These are phyloP conservation scores for Drosophila affinis DNA, from an alignment of 2,888 invertebrate genomes.

Conservation along the genomic window DNA sequence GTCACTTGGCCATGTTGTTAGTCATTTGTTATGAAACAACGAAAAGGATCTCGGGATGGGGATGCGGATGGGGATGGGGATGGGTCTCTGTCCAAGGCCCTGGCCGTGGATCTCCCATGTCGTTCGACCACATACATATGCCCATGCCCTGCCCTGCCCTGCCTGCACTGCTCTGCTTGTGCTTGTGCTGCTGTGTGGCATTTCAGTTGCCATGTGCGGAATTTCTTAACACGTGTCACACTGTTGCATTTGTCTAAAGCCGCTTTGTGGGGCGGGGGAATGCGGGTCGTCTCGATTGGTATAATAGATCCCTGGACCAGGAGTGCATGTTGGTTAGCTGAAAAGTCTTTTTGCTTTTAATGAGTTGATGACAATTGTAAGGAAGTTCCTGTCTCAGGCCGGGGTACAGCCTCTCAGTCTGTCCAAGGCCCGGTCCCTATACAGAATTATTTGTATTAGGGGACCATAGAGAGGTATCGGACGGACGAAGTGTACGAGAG, in stretches of 20 bases:
- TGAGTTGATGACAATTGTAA: constrained; percentile 6
- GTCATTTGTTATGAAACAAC: constrained; percentile 76
- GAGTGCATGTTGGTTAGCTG: neutral
- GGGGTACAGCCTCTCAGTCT: too few species aligned
- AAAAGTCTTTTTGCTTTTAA: constrained; percentile 12
- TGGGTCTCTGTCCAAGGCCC: constrained; percentile 11
- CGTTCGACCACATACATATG: constrained; percentile 58
- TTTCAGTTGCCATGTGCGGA: constrained; percentile 73
- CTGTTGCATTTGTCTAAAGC: constrained; percentile 60
- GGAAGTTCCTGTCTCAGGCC: too few species aligned
- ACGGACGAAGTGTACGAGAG: too few species aligned
- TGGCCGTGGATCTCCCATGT: constrained; percentile 38
- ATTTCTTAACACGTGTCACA: constrained; percentile 73
- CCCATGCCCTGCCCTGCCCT: constrained; percentile 27
- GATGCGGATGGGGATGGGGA: neutral
- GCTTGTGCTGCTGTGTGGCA: constrained; percentile 71
- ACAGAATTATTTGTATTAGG: too few species aligned
- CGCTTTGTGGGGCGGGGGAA: neutral
- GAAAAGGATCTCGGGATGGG: constrained; percentile 54
- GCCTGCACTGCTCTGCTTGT: constrained; percentile 1
- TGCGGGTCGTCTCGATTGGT: constrained; percentile 21
- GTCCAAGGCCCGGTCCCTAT: too few species aligned
- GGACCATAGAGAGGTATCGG: too few species aligned
- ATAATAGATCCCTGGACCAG: constrained; percentile 12
- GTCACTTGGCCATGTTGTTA: constrained; percentile 68